Evolutionary conservation across 1,140 invertebrate species (phyloP).

Genomic region (Orussus abietinus): DNA sequence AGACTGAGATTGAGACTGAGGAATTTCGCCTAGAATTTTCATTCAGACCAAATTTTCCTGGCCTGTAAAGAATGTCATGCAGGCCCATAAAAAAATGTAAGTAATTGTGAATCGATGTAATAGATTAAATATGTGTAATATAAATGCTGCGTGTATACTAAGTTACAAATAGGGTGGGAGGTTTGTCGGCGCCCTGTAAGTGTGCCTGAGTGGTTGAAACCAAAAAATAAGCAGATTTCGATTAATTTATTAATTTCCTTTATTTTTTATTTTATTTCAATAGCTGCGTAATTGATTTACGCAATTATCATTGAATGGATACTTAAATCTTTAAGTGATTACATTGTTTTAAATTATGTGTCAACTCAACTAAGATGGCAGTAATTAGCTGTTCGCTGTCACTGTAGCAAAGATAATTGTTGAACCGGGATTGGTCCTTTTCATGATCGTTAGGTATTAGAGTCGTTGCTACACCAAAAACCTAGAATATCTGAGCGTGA

Average conservation of each 20-base stretch:
- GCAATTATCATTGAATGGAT: neutral
- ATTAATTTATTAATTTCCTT: neutral
- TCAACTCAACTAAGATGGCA: neutral
- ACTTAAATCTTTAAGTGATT: neutral
- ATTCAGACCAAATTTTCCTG: too few relatives aligned
- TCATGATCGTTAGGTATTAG: conserved; percentile 32
- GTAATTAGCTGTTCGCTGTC: neutral
- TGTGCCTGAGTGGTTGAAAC: too few relatives aligned
- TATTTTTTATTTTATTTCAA: neutral
- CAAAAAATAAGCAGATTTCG: too few relatives aligned
- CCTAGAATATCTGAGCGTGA: conserved; percentile 20
- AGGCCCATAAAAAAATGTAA: too few relatives aligned
- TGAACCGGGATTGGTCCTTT: conserved; percentile 26
- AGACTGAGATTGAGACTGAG: too few relatives aligned
- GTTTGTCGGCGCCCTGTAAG: too few relatives aligned
- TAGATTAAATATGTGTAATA: too few relatives aligned
- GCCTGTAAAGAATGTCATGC: too few relatives aligned
- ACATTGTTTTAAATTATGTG: neutral
- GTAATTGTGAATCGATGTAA: too few relatives aligned
- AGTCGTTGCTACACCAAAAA: conserved; percentile 29
- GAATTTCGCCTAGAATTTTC: too few relatives aligned
- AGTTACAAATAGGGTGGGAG: too few relatives aligned
- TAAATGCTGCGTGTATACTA: too few relatives aligned
- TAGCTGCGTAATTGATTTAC: neutral
- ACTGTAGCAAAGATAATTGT: conserved; percentile 4